These are phyloP conservation scores for Rotaria macrura DNA, from an alignment of 2,888 invertebrate genomes.

Conservation along the genomic window DNA sequence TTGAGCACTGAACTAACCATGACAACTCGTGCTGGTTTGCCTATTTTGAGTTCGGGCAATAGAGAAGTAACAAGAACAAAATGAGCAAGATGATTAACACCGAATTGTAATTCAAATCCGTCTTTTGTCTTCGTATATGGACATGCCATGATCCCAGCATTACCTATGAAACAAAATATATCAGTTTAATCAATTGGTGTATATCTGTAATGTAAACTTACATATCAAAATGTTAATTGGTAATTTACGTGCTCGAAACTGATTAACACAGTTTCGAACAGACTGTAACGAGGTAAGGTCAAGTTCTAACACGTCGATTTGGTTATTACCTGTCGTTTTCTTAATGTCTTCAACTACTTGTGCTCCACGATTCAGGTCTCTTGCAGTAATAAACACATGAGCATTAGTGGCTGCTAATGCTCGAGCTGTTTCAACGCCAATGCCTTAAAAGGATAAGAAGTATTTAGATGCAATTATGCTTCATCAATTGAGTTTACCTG, in stretches of 20 bases:
- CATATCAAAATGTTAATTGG: conserved; percentile 22
- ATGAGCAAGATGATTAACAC: conserved; percentile 36
- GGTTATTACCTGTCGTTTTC: conserved; percentile 12
- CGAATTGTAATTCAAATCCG: too few relatives aligned
- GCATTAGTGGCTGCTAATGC: conserved; percentile 78
- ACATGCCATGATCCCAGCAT: too few relatives aligned
- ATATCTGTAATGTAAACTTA: conserved; percentile 34
- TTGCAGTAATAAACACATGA: conserved; percentile 72
- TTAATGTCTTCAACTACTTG: conserved; percentile 55
- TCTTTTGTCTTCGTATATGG: too few relatives aligned
- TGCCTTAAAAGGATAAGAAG: conserved; percentile 56
- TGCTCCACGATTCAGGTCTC: conserved; percentile 58
- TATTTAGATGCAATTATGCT: too few relatives aligned
- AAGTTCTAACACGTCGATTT: conserved; percentile 13
- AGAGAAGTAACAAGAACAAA: conserved; percentile 15
- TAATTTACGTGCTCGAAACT: conserved; percentile 17
- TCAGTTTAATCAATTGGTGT: conserved; percentile 22
- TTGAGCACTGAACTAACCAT: background rate
- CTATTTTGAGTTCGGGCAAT: background rate
- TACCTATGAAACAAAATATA: too few relatives aligned
- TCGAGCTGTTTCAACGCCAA: conserved; percentile 77
- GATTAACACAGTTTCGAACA: conserved; percentile 18
- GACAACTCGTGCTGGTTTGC: conserved; percentile 1
- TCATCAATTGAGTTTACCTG: too few relatives aligned
- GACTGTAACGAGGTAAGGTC: conserved; percentile 12